Conservation (phyloP, 2,113 vertebrate genomes). For the Pelobates fuscus region DNA sequence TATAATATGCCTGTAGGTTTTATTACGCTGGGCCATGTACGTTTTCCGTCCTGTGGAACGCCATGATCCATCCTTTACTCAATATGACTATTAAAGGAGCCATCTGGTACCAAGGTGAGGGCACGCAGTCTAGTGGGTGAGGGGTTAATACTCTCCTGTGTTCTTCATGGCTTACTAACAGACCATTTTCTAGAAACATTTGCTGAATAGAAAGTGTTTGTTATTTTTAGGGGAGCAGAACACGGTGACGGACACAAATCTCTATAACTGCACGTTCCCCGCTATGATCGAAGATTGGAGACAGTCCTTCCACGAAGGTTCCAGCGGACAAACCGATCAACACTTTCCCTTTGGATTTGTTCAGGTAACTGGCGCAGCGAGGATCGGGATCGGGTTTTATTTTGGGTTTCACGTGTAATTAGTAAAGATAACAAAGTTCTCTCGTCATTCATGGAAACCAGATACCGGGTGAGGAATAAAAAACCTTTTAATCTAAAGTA, state of each 20-base stretch:
- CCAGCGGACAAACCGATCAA: conserved; percentile 69
- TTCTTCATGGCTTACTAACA: too few species aligned
- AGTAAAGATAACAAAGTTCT: too few species aligned
- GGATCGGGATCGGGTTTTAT: too few species aligned
- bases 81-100: conserved; percentile 86
- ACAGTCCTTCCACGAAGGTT: conserved; percentile 73
- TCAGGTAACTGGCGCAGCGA: conserved; percentile 80
- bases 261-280: conserved; percentile 87
- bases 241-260: conserved; percentile 63
- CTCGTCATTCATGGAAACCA: too few species aligned
- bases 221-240: conserved; percentile 79
- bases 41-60: conserved; percentile 83
- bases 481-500: too few species aligned
- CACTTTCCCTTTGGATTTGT: conserved; percentile 91
- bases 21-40: conserved; percentile 49
- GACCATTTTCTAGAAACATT: too few species aligned
- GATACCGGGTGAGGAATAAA: too few species aligned
- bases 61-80: conserved; percentile 88
- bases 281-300: conserved; percentile 88
- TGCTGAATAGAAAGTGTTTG: not conserved
- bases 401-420: too few species aligned
- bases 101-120: conserved; percentile 90
- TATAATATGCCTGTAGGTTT: conserved; percentile 38
- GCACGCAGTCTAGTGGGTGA: not conserved
- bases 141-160: not conserved